A percentile compares a stretch with the other conserved stretches of the same genome.
Conservation (phyloP, 1,140 invertebrate genomes). For the Caenorhabditis brenneri region DNA sequence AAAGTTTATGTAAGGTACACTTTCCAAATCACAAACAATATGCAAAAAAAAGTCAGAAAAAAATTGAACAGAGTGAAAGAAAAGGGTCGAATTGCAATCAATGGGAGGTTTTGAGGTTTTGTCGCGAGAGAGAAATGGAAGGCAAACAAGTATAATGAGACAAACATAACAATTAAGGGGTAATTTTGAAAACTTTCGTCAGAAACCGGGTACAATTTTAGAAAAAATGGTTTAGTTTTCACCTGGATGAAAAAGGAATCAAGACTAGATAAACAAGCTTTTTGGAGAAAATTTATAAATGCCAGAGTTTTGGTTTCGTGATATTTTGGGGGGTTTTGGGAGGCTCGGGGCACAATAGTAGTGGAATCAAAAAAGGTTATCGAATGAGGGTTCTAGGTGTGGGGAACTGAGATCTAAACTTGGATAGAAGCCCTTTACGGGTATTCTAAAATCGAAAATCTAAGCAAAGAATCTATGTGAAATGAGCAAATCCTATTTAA, state of each 20-base stretch:
- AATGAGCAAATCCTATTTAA: neutral
- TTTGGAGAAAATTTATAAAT: neutral
- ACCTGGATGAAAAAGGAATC: neutral
- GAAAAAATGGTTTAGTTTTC: neutral
- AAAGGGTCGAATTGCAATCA: neutral
- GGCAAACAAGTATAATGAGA: neutral
- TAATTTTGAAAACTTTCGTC: neutral
- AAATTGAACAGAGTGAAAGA: too few relatives aligned
- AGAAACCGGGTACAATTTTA: neutral
- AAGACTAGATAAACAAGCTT: neutral
- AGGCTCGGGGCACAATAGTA: neutral
- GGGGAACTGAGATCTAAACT: neutral
- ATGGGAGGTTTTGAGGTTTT: neutral
- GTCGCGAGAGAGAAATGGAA: neutral
- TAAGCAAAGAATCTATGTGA: neutral
- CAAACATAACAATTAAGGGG: neutral
- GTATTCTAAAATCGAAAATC: neutral
- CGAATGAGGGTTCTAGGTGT: neutral
- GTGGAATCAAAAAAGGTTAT: neutral
- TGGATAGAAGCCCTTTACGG: neutral
- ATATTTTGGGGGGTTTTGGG: neutral
- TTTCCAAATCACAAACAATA: conserved; percentile 16
- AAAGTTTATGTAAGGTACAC: conserved; percentile 30
- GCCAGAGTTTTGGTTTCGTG: neutral
- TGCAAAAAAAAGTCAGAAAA: neutral